Evolutionary conservation across 2,888 invertebrate genomes (phyloP).

Genomic region (Drosophila mercatorum): DNA sequence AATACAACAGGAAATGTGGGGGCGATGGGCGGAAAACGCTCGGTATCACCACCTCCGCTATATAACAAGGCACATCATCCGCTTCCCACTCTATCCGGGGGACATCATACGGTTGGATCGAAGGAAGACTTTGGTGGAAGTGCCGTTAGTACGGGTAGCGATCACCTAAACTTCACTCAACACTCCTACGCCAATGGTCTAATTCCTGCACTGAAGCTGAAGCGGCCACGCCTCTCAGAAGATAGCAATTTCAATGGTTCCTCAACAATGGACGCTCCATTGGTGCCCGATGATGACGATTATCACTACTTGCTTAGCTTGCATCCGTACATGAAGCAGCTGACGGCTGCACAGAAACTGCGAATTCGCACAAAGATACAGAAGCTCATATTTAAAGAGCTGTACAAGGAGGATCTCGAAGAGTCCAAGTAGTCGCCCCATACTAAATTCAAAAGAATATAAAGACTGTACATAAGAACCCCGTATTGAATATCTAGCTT

Average conservation of each 20-base stretch:
- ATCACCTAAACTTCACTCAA: slow-evolving; percentile 81
- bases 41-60: slow-evolving; percentile 81
- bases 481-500: slow-evolving; percentile 25
- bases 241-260: slow-evolving; percentile 84
- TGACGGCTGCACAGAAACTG: slow-evolving; percentile 84
- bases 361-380: slow-evolving; percentile 85
- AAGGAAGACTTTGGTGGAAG: slow-evolving; percentile 70
- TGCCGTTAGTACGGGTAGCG: slow-evolving; percentile 44
- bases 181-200: slow-evolving; percentile 81
- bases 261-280: slow-evolving; percentile 82
- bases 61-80: slow-evolving; percentile 83
- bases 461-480: slow-evolving; percentile 70
- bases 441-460: slow-evolving; percentile 32
- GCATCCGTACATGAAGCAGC: slow-evolving; percentile 84
- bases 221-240: slow-evolving; percentile 82
- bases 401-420: slow-evolving; percentile 84
- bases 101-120: slow-evolving; percentile 62
- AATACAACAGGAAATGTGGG: slow-evolving; percentile 49
- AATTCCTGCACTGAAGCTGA: slow-evolving; percentile 82
- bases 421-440: slow-evolving; percentile 78
- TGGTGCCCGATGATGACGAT: slow-evolving; percentile 84
- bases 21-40: slow-evolving; percentile 67
- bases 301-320: slow-evolving; percentile 84
- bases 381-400: slow-evolving; percentile 84
- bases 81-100: slow-evolving; percentile 58